A percentile compares a stretch with the other conserved stretches of the same genome.
Evolutionary conservation across 2,888 invertebrate species (phyloP).

Genomic region (Epsilonema sp.): DNA sequence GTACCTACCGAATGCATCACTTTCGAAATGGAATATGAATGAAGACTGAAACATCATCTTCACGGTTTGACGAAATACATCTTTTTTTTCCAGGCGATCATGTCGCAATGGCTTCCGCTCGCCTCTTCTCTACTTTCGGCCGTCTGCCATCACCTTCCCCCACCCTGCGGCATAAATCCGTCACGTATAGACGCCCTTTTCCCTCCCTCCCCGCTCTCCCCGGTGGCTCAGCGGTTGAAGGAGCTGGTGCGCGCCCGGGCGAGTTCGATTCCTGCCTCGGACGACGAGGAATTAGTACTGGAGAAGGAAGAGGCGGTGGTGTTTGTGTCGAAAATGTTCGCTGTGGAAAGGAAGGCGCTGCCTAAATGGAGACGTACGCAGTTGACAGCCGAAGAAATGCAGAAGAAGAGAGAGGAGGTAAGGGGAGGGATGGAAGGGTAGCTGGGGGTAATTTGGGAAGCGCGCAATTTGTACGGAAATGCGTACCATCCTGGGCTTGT

Average conservation of each 20-base stretch:
- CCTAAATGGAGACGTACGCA: neutral
- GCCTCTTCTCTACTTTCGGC: conserved; percentile 58
- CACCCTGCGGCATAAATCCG: too few relatives aligned
- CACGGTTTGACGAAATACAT: too few relatives aligned
- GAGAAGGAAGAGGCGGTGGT: conserved; percentile 51
- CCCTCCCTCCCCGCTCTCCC: conserved; percentile 46
- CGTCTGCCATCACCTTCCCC: conserved; percentile 58
- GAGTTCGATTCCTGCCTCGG: neutral
- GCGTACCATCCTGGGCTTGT: too few relatives aligned
- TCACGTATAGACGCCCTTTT: too few relatives aligned
- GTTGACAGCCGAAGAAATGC: conserved; percentile 2
- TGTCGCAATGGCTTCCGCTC: conserved; percentile 72
- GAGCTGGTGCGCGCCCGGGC: conserved; percentile 44
- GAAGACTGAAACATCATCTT: too few relatives aligned
- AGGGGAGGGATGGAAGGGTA: too few relatives aligned
- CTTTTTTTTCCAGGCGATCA: conserved; percentile 56
- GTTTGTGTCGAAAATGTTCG: conserved; percentile 75
- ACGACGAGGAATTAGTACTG: too few relatives aligned
- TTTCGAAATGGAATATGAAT: too few relatives aligned
- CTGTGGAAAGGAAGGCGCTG: conserved; percentile 29
- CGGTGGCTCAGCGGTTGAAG: conserved; percentile 58
- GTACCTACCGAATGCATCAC: too few relatives aligned
- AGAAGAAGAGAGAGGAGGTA: neutral
- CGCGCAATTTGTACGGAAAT: too few relatives aligned
- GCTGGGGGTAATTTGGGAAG: too few relatives aligned